Evolutionary conservation across 2,797 vertebrate genomes (phyloP).

Genomic region (Garrulus glandarius): DNA sequence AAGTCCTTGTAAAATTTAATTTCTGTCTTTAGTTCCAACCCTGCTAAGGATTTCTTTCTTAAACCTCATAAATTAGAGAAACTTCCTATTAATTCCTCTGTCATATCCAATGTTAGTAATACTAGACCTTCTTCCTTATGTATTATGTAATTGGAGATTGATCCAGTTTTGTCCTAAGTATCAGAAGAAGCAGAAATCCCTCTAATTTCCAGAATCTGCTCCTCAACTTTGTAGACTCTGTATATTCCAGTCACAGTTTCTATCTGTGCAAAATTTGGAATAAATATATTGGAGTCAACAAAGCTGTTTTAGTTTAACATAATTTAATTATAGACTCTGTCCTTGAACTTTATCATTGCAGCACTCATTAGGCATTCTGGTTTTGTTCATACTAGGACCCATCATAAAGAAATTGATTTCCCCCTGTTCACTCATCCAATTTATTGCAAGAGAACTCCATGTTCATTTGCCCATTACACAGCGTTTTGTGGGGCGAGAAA

Average conservation of each 20-base stretch:
- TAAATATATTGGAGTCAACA: background rate
- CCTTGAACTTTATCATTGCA: background rate
- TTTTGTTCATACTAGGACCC: slow-evolving; percentile 18
- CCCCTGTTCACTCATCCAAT: slow-evolving; percentile 8
- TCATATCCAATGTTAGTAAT: background rate
- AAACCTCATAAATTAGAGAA: background rate
- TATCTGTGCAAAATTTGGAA: slow-evolving; percentile 19
- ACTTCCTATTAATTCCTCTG: background rate
- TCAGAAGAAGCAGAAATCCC: background rate
- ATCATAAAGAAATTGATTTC: slow-evolving; percentile 32
- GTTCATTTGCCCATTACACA: slow-evolving; percentile 1
- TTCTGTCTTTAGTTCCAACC: background rate
- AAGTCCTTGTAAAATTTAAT: background rate
- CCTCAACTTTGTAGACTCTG: background rate
- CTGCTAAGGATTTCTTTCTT: background rate
- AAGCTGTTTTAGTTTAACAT: slow-evolving; percentile 26
- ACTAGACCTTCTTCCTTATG: background rate
- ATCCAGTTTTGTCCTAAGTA: background rate
- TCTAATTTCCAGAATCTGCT: background rate
- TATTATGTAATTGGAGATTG: background rate
- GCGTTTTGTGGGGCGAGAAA: slow-evolving; percentile 20
- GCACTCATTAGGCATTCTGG: background rate
- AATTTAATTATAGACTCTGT: slow-evolving; percentile 8
- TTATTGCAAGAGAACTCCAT: slow-evolving; percentile 10
- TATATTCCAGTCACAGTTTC: background rate